A percentile compares a stretch with the other conserved stretches of the same genome.
Conservation (phyloP, 2,888 invertebrate species). For the Amblyjoppa fuscipennis region DNA sequence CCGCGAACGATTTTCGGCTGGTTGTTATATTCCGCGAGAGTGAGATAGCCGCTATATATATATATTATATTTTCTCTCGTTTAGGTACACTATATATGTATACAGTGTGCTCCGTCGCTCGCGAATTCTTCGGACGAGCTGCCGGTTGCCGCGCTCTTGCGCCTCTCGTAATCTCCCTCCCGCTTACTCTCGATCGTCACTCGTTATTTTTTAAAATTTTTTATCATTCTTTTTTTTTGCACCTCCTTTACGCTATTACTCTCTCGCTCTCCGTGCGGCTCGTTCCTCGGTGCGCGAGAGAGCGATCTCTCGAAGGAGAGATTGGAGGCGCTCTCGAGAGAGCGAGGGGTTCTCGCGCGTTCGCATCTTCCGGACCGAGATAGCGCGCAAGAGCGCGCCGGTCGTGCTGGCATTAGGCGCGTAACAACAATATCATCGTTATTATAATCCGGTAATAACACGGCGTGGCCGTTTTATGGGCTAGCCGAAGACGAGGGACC, state of each 20-base stretch:
- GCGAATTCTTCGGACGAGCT: slow-evolving; percentile 36
- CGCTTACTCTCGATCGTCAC: slow-evolving; percentile 36
- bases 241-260: slow-evolving; percentile 24
- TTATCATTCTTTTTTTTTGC: slow-evolving; percentile 26
- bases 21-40: slow-evolving; percentile 31
- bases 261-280: neutral
- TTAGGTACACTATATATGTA: neutral
- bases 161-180: slow-evolving; percentile 31
- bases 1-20: slow-evolving; percentile 64
- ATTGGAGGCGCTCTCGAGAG: neutral
- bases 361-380: slow-evolving; percentile 56
- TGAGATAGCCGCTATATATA: slow-evolving; percentile 23
- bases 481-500: slow-evolving; percentile 50
- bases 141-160: slow-evolving; percentile 5
- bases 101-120: slow-evolving; percentile 26
- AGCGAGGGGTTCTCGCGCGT: slow-evolving; percentile 18
- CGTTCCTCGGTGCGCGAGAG: slow-evolving; percentile 3
- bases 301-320: neutral
- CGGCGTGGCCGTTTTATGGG: slow-evolving; percentile 73
- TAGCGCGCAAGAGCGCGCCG: slow-evolving; percentile 37
- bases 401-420: slow-evolving; percentile 75
- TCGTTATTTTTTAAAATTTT: neutral
- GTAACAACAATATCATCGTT: slow-evolving; percentile 80
- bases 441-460: slow-evolving; percentile 81
- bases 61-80: slow-evolving; percentile 2